Evolutionary conservation across 2,888 invertebrate genomes (phyloP).

Genomic region (Chloroclysta siterata): DNA sequence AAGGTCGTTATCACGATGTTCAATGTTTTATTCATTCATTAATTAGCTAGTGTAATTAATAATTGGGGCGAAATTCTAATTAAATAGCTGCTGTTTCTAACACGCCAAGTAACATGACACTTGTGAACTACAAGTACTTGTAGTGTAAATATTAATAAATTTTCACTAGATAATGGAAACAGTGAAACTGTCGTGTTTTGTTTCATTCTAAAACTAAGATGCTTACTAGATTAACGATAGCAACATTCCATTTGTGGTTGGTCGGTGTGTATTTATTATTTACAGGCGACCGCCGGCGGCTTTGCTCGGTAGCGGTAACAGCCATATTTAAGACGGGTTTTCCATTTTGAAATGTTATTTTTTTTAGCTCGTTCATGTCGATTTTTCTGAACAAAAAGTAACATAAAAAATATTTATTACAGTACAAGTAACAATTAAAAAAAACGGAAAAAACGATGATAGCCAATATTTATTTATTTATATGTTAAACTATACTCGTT

Average conservation of each 20-base stretch:
- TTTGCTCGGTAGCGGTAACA: too few species aligned
- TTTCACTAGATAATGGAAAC: not conserved
- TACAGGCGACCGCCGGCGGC: too few species aligned
- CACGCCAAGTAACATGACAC: slow-evolving; percentile 24
- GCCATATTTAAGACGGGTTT: too few species aligned
- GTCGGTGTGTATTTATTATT: not conserved
- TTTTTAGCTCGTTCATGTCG: too few species aligned
- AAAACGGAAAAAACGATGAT: too few species aligned
- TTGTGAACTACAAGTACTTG: not conserved
- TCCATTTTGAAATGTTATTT: too few species aligned
- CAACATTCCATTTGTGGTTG: not conserved
- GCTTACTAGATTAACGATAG: not conserved
- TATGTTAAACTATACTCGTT: too few species aligned
- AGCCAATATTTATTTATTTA: too few species aligned
- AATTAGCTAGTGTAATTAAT: slow-evolving; percentile 37
- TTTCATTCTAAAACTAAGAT: not conserved
- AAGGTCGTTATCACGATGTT: slow-evolving; percentile 42
- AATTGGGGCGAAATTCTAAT: slow-evolving; percentile 34
- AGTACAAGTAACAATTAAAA: too few species aligned
- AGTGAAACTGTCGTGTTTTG: not conserved
- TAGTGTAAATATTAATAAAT: not conserved
- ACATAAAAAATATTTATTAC: too few species aligned
- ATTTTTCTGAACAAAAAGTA: too few species aligned
- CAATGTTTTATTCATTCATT: slow-evolving; percentile 38
- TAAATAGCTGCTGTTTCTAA: slow-evolving; percentile 32